These are phyloP conservation scores for Megaceryle torquata DNA, from an alignment of 2,113 vertebrate genomes.

Conservation along the genomic window DNA sequence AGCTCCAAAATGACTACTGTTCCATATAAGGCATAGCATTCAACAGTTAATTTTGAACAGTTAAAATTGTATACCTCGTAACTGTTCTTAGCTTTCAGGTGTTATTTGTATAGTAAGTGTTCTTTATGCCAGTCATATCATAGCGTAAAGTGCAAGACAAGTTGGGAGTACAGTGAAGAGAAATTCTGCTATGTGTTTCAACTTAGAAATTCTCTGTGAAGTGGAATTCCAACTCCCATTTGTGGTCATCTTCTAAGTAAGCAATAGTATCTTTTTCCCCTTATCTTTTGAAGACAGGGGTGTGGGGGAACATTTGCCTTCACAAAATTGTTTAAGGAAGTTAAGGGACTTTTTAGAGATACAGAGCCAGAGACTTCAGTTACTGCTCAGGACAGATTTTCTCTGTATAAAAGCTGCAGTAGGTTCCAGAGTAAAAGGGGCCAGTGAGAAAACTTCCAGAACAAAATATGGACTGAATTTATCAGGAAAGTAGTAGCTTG, in stretches of 20 bases:
- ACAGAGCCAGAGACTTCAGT: background rate
- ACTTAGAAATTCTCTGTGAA: background rate
- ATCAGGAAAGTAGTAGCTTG: background rate
- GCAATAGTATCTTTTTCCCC: background rate
- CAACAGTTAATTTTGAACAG: accelerated
- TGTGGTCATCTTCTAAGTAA: background rate
- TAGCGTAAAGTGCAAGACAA: background rate
- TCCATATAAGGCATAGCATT: background rate
- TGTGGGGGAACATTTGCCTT: background rate
- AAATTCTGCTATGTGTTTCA: background rate
- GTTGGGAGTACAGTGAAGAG: background rate
- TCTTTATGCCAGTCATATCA: background rate
- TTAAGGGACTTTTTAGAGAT: background rate
- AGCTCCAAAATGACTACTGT: background rate
- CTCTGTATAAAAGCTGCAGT: background rate
- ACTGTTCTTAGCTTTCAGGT: background rate
- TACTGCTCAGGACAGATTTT: background rate
- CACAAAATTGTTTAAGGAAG: background rate
- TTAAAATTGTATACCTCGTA: background rate
- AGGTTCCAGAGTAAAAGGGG: background rate
- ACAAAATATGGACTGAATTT: background rate
- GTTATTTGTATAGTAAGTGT: background rate
- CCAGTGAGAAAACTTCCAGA: background rate
- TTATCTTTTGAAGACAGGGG: background rate
- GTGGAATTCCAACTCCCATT: background rate